A percentile compares a stretch with the other conserved stretches of the same genome.
phyloP scores from a whole-genome alignment of 2,797 vertebrate genomes.

The Hoplostethus atlanticus region DNA sequence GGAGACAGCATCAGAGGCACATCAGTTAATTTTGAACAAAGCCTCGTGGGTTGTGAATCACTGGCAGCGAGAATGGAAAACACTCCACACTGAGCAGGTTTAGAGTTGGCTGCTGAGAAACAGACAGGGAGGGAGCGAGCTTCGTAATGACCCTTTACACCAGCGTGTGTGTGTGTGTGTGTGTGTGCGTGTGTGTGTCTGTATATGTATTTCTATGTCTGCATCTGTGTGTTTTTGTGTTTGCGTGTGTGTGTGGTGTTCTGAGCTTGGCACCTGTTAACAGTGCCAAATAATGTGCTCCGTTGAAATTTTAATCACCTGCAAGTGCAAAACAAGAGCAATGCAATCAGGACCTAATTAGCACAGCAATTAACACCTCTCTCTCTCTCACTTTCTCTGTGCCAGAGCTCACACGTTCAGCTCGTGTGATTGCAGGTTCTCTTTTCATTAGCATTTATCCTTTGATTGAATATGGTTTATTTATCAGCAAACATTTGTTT shows the following conservation, averaged over 20 bases:
- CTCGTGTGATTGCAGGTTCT: slow-evolving; percentile 73
- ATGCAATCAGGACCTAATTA: slow-evolving; percentile 99
- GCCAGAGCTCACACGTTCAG: slow-evolving; percentile 79
- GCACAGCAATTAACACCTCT: slow-evolving; percentile 99
- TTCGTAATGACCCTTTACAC: slow-evolving; percentile 25
- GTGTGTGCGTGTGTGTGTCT: neutral
- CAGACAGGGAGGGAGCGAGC: slow-evolving; percentile 17
- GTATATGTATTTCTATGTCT: slow-evolving; percentile 21
- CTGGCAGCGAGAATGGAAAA: slow-evolving; percentile 85
- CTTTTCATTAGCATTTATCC: slow-evolving; percentile 82
- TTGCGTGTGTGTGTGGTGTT: slow-evolving; percentile 50
- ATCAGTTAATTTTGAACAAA: slow-evolving; percentile 12
- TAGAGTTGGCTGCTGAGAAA: slow-evolving; percentile 81
- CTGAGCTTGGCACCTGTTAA: slow-evolving; percentile 93
- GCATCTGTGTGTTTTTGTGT: slow-evolving; percentile 23
- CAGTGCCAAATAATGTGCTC: slow-evolving; percentile 99
- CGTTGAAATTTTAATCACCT: slow-evolving; percentile 99
- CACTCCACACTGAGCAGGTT: slow-evolving; percentile 74
- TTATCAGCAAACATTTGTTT: slow-evolving; percentile 82
- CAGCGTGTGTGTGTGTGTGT: slow-evolving; percentile 13
- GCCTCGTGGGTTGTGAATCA: too few species aligned
- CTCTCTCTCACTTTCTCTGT: slow-evolving; percentile 66
- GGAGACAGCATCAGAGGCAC: slow-evolving; percentile 75
- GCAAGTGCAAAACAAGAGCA: slow-evolving; percentile 99
- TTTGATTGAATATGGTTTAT: slow-evolving; percentile 83